Percentiles rank a stretch among this genome's conserved stretches.
These are phyloP conservation scores for Vespertilio murinus DNA, from an alignment of 2,797 vertebrate species.

Conservation along the genomic window DNA sequence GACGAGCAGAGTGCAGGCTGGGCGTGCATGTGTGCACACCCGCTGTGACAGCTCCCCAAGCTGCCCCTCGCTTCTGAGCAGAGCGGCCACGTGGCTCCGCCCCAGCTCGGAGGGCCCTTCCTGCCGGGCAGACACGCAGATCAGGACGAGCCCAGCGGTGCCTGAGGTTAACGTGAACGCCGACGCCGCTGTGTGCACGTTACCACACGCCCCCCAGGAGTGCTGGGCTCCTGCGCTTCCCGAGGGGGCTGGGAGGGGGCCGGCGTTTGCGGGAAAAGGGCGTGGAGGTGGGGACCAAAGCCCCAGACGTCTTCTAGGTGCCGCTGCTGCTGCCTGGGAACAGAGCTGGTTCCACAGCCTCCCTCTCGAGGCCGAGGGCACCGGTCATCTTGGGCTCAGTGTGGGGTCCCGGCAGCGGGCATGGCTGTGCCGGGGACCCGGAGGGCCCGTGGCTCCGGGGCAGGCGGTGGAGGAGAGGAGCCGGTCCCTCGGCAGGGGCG, in stretches of 20 bases:
- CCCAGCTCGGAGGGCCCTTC: neutral
- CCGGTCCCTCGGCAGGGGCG: fast-evolving
- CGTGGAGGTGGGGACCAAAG: neutral
- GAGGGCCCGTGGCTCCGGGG: fast-evolving
- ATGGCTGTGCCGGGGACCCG: fast-evolving
- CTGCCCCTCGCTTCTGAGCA: neutral
- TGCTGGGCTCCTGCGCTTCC: fast-evolving
- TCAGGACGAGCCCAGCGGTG: neutral
- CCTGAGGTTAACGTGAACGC: neutral
- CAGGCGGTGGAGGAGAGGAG: neutral
- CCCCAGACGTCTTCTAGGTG: neutral
- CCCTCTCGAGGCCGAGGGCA: neutral
- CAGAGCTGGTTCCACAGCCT: neutral
- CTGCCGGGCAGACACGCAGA: neutral
- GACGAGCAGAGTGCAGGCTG: neutral
- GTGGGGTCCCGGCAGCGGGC: neutral
- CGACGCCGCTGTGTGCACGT: too few species aligned
- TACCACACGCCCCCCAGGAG: neutral
- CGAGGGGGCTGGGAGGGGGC: neutral
- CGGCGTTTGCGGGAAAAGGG: neutral
- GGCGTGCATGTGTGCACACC: neutral
- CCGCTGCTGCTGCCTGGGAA: neutral
- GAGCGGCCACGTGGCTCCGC: neutral
- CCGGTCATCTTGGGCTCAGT: neutral
- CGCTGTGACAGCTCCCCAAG: neutral